Conservation (phyloP, 1,140 invertebrate genomes). For the Bombus affinis region DNA sequence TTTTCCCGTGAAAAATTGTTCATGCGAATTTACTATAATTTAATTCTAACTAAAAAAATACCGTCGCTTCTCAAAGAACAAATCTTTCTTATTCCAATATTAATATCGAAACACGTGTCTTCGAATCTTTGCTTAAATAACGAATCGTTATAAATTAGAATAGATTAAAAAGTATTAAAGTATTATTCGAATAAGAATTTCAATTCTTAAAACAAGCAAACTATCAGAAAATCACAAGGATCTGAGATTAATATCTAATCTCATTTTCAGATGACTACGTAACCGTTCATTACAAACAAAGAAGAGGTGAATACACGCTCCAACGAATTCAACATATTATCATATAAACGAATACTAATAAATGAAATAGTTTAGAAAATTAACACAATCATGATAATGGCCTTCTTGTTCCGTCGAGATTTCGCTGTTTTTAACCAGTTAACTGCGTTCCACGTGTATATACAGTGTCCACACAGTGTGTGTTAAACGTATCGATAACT, state of each 20-base stretch:
- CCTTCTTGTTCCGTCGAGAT: slow-evolving; percentile 13
- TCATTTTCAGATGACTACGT: slow-evolving; percentile 92
- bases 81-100: too few species aligned
- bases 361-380: neutral
- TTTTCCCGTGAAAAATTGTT: too few species aligned
- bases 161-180: neutral
- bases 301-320: slow-evolving; percentile 88
- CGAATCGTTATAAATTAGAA: neutral
- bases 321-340: slow-evolving; percentile 31
- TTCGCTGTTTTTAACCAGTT: slow-evolving; percentile 1
- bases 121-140: too few species aligned
- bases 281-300: slow-evolving; percentile 93
- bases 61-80: too few species aligned
- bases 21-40: neutral
- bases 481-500: neutral
- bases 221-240: neutral
- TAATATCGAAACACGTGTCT: too few species aligned
- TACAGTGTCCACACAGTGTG: neutral
- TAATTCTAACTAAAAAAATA: neutral
- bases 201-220: neutral
- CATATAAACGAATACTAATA: slow-evolving; percentile 51
- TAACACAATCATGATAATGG: slow-evolving; percentile 7
- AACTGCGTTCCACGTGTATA: neutral
- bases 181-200: neutral
- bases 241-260: slow-evolving; percentile 16